Conservation (phyloP, 2,888 invertebrate genomes). For the Phyllotreta cruciferae region DNA sequence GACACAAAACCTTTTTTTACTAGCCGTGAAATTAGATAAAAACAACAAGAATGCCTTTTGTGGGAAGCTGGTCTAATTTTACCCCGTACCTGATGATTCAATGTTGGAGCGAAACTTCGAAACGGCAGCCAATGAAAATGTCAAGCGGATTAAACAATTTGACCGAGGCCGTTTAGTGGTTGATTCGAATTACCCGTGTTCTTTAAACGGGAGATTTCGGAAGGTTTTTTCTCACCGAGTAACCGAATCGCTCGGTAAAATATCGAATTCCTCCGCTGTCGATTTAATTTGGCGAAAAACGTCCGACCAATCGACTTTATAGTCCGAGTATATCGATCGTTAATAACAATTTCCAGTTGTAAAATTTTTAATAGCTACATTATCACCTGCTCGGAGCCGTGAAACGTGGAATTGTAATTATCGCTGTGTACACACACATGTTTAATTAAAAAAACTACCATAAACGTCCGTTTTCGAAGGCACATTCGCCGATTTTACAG, state of each 20-base stretch:
- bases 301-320: slow-evolving; percentile 13
- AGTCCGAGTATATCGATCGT: too few species aligned
- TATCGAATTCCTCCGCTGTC: slow-evolving; percentile 12
- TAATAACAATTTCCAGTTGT: too few species aligned
- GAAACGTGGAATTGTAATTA: too few species aligned
- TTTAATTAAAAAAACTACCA: slow-evolving; percentile 1
- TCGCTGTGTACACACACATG: background rate
- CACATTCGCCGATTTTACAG: slow-evolving; percentile 8
- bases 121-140: background rate
- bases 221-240: slow-evolving; percentile 36
- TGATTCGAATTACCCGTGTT: too few species aligned
- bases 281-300: slow-evolving; percentile 45
- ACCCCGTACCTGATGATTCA: slow-evolving; percentile 26
- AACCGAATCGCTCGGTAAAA: slow-evolving; percentile 2
- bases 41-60: slow-evolving; percentile 38
- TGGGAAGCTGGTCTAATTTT: slow-evolving; percentile 31
- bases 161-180: too few species aligned
- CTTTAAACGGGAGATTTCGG: slow-evolving; percentile 32
- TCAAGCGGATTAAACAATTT: background rate
- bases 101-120: slow-evolving; percentile 4
- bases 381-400: too few species aligned
- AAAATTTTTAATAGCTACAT: too few species aligned
- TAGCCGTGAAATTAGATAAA: slow-evolving; percentile 44
- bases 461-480: background rate
- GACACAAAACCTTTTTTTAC: slow-evolving; percentile 46